Evolutionary conservation across 2,888 invertebrate genomes (phyloP).

Genomic region (Diarsia rubi): DNA sequence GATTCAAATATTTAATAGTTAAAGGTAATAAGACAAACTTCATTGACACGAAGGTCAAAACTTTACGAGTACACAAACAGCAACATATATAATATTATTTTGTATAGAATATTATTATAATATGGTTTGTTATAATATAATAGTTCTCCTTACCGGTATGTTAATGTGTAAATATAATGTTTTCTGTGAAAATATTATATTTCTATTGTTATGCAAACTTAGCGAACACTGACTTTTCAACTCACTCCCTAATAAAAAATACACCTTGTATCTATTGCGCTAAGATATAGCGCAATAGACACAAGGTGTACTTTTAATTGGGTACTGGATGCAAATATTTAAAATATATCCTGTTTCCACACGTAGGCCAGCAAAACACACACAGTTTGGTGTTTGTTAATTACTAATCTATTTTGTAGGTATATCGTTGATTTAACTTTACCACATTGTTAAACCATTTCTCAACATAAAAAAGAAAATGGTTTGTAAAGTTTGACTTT

Average conservation of each 20-base stretch:
- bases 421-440: neutral
- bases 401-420: constrained; percentile 11
- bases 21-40: constrained; percentile 62
- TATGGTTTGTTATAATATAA: constrained; percentile 16
- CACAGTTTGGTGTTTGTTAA: neutral
- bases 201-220: constrained; percentile 5
- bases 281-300: rapidly evolving
- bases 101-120: constrained; percentile 24
- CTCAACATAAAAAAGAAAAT: neutral
- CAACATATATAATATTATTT: constrained; percentile 43
- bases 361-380: constrained; percentile 42
- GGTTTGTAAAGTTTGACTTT: neutral
- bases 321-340: neutral
- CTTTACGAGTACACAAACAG: constrained; percentile 47
- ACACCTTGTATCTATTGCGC: no score
- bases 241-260: neutral
- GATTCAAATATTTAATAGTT: constrained; percentile 68
- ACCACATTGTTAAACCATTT: neutral
- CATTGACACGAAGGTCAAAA: constrained; percentile 62
- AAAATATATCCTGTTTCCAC: neutral
- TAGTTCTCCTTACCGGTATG: no score
- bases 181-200: constrained; percentile 6
- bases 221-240: neutral
- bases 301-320: neutral
- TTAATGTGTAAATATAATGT: constrained; percentile 23